Conservation (phyloP, 2,888 invertebrate species). For the Hirtodrosophila trivittata region DNA sequence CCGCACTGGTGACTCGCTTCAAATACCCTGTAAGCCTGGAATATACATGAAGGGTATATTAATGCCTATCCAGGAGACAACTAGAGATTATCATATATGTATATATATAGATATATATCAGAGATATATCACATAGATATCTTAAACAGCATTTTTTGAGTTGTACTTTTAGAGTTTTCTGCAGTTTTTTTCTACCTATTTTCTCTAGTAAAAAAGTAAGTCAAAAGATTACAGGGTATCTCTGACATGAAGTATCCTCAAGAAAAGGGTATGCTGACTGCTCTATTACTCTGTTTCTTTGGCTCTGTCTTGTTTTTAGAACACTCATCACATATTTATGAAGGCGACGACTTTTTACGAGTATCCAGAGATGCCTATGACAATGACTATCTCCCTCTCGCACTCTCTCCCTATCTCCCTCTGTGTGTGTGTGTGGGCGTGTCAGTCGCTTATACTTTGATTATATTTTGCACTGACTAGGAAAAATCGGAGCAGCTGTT, state of each 20-base stretch:
- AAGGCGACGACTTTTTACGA: slow-evolving; percentile 63
- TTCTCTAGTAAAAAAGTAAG: too few species aligned
- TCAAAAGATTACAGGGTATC: too few species aligned
- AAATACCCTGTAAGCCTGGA: not conserved
- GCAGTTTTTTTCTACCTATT: too few species aligned
- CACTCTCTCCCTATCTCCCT: not conserved
- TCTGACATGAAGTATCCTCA: too few species aligned
- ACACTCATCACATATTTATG: slow-evolving; percentile 70
- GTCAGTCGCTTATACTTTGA: not conserved
- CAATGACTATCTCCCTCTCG: slow-evolving; percentile 29
- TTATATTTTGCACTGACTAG: slow-evolving; percentile 3
- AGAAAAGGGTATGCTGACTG: not conserved
- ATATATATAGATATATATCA: too few species aligned
- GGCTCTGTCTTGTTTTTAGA: slow-evolving; percentile 10
- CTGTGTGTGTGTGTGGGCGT: slow-evolving; percentile 7
- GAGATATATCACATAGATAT: too few species aligned
- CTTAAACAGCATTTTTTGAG: too few species aligned
- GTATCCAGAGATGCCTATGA: slow-evolving; percentile 49
- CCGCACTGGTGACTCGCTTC: slow-evolving; percentile 17
- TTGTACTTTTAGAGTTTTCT: too few species aligned
- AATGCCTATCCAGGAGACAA: too few species aligned
- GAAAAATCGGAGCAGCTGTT: slow-evolving; percentile 25
- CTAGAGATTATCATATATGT: too few species aligned
- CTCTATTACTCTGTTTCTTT: not conserved
- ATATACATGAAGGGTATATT: not conserved